Percentiles rank a stretch among this genome's conserved stretches.
Conservation (phyloP, 1,140 invertebrate genomes). For the Bombus affinis region DNA sequence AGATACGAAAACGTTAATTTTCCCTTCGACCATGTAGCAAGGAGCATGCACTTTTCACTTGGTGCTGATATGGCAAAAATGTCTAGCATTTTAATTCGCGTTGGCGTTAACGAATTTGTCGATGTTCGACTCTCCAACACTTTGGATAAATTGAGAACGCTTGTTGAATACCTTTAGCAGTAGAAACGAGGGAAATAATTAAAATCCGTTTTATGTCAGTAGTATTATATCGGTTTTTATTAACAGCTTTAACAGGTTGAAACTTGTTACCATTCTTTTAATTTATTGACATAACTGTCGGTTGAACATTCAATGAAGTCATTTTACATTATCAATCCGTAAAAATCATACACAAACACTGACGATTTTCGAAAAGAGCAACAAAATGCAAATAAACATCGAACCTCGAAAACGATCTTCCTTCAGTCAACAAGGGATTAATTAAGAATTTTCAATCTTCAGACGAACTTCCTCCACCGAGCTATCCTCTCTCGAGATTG, state of each 20-base stretch:
- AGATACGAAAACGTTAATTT: conserved; percentile 2
- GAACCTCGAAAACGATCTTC: no score
- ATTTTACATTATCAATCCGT: no score
- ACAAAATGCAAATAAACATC: not conserved
- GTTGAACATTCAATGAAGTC: no score
- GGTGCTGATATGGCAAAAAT: not conserved
- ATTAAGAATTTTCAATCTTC: not conserved
- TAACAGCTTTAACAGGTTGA: no score
- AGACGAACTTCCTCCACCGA: not conserved
- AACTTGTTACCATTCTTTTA: no score
- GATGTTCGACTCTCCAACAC: not conserved
- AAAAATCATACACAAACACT: no score
- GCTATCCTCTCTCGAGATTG: not conserved
- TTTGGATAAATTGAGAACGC: not conserved
- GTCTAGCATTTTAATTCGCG: not conserved
- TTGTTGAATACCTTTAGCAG: not conserved
- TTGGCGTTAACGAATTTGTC: not conserved
- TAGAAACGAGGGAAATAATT: not conserved
- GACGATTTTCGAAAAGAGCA: not conserved
- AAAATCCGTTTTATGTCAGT: not conserved
- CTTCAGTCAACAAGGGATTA: not conserved
- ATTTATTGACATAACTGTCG: no score
- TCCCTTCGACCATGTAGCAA: no score
- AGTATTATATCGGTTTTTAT: no score
- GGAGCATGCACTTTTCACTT: not conserved